Evolutionary conservation across 1,140 invertebrate genomes (phyloP), one percentile per base, ranked within the genome.

Genomic region (Leptinotarsa texana): DNA sequence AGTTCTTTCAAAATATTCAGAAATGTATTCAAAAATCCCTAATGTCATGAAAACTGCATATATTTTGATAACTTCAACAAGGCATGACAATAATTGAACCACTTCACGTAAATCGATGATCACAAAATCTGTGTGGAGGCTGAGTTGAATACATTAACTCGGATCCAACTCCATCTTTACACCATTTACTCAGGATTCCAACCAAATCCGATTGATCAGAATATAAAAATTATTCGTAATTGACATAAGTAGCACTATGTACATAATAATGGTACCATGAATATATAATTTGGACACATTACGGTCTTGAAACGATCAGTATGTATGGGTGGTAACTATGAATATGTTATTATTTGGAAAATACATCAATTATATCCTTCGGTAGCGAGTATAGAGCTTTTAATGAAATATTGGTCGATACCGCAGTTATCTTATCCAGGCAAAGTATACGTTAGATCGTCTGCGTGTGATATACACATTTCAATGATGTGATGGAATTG

Each of bases 251-350:
- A 57, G 51, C 8, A 57, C 13, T 57, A 57, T 57, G n/a, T 17
- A 57, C 4, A 3, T 57, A 57, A 57, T 57, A 0, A 57, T 15
- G 51, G 51, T 57, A 57, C 15, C 51, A 57, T 57, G 51, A 57
- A n/a, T 57, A n/a, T 57, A 18, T 57, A 57, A 57, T 57, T 57
- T 57, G 51, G 51, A 57, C 51, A 57, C 51, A 57, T 57, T 57
- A 57, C 51, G 51, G 51, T 18, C n/a, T 17, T 57, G 13, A 1
- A 57, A 18, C n/a, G n/a, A 57, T 57, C 51, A 15, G 51, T 57
- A 18, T 18, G 51, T 57, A 57, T 57, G 51, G 51, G 51, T 57
- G 51, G 51, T 17, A 57, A 17, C 51, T 57, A 57, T 57, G 51
- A 42, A 57, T 57, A 57, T 18, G 15, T 57, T 57, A 18, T 57